These are phyloP conservation scores for Xenopus laevis DNA, from an alignment of 2,113 vertebrate species.

Conservation along the genomic window DNA sequence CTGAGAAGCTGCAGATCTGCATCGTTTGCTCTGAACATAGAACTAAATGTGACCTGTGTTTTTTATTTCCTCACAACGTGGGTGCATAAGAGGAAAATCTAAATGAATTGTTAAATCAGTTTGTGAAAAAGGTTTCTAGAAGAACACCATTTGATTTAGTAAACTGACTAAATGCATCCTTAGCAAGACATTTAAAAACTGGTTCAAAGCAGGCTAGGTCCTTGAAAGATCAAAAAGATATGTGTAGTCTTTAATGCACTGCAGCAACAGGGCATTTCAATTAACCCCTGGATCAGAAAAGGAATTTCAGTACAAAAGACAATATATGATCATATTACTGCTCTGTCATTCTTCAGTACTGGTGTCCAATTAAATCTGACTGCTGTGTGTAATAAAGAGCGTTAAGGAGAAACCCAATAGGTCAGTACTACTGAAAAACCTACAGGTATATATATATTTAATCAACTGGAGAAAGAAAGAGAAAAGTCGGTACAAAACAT, in stretches of 20 bases:
- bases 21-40: too few species aligned
- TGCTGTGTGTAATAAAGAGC: conserved; percentile 29
- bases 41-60: too few species aligned
- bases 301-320: not conserved
- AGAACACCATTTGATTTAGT: too few species aligned
- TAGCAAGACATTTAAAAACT: conserved; percentile 1
- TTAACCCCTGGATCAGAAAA: conserved; percentile 37
- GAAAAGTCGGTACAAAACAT: too few species aligned
- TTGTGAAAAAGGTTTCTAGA: too few species aligned
- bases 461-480: conserved; percentile 11
- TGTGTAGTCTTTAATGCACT: conserved; percentile 28
- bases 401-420: conserved; percentile 30
- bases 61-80: too few species aligned
- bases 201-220: conserved; percentile 5
- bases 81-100: too few species aligned
- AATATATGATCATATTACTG: conserved; percentile 38
- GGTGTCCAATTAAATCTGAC: not conserved
- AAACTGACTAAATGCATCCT: too few species aligned
- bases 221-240: conserved; percentile 37
- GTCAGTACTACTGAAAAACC: conserved; percentile 3
- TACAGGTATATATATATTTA: conserved; percentile 11
- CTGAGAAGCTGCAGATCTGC: not conserved
- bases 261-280: conserved; percentile 22
- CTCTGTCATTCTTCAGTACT: conserved; percentile 25
- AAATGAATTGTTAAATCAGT: too few species aligned